Conservation (phyloP, 2,888 invertebrate genomes). For the Drosophila hamatofila region DNA sequence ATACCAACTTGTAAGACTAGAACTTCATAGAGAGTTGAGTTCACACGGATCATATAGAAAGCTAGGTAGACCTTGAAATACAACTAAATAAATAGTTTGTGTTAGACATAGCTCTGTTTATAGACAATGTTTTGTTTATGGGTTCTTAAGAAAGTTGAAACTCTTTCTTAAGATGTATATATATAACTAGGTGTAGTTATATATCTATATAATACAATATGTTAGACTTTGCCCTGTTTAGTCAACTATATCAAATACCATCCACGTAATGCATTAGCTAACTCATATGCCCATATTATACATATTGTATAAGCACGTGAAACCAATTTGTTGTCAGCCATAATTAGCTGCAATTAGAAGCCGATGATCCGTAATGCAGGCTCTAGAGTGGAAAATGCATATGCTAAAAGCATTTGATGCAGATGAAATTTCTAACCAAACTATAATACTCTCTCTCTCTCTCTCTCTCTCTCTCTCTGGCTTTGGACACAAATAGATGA, state of each 20-base stretch:
- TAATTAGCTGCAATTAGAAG: conserved; percentile 55
- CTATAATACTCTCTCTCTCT: not conserved
- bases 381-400: not conserved
- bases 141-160: too few relatives aligned
- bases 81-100: too few relatives aligned
- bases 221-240: too few relatives aligned
- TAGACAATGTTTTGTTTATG: too few relatives aligned
- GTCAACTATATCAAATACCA: too few relatives aligned
- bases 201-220: too few relatives aligned
- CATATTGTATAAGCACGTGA: not conserved
- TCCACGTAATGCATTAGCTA: not conserved
- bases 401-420: not conserved
- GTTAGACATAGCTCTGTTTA: too few relatives aligned
- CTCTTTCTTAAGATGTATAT: too few relatives aligned
- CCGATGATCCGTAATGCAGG: conserved; percentile 32
- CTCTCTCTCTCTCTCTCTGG: not conserved
- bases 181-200: too few relatives aligned
- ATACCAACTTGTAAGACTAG: too few relatives aligned
- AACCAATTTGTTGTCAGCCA: conserved; percentile 33
- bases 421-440: not conserved
- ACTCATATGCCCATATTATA: not conserved
- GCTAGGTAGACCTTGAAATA: too few relatives aligned
- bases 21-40: not conserved
- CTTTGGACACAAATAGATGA: not conserved
- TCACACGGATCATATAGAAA: not conserved